Evolutionary conservation across 2,113 vertebrate genomes (phyloP).

Genomic region (Fulmarus glacialis): DNA sequence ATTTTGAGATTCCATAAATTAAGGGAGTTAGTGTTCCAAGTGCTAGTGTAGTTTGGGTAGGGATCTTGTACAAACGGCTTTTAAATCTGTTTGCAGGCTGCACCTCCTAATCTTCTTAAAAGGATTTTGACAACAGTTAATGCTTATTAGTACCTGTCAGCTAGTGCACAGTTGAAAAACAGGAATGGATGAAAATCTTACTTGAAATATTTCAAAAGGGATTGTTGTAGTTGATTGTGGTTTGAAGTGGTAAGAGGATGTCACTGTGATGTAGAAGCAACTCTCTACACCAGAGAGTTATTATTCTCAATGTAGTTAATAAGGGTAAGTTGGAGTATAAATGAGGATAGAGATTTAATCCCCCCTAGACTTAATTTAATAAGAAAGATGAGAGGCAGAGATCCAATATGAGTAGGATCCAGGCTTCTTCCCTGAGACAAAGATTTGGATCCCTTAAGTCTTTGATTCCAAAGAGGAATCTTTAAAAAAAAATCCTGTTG

Average conservation of each 20-base stretch:
- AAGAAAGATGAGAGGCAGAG: background rate
- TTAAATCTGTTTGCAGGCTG: conserved; percentile 5
- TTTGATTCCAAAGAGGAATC: background rate
- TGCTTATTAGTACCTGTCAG: conserved; percentile 38
- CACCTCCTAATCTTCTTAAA: conserved; percentile 43
- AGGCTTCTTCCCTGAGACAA: background rate
- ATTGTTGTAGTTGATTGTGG: background rate
- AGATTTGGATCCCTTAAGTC: background rate
- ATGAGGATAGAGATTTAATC: conserved; percentile 1
- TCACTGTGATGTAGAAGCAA: background rate
- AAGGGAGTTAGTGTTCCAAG: background rate
- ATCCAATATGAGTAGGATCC: background rate
- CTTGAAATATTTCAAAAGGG: conserved; percentile 6
- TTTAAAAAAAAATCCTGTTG: background rate
- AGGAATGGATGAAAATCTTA: background rate
- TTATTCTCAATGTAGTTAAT: background rate
- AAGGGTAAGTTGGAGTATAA: background rate
- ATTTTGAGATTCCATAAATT: background rate
- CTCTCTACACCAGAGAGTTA: background rate
- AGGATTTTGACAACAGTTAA: conserved; percentile 44
- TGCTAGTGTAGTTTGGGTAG: background rate
- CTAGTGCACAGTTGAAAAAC: background rate
- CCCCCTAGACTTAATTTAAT: background rate
- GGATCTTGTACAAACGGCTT: background rate
- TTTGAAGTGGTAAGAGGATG: conserved; percentile 9